Base-by-base conservation (phyloP, 2,113 vertebrate species). In the Atherinomorus stipes region DNA sequence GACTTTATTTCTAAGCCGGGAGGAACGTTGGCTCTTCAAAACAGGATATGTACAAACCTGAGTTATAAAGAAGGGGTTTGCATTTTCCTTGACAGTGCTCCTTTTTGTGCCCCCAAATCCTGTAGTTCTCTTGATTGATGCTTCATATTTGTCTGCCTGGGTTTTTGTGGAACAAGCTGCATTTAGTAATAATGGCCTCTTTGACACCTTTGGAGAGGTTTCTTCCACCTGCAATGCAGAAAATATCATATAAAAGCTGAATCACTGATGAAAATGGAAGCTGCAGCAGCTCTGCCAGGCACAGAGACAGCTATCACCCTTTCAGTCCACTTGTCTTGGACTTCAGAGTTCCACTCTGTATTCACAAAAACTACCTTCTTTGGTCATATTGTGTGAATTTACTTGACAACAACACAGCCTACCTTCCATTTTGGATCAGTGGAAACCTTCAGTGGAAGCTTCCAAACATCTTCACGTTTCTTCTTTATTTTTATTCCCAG, bases 11-110 rank as follows among this genome's bases (percentile, higher is more conserved):
- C 42, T 7, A 1, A 28, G 11, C 13, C 44, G 1, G 61, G 23
- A 13, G 34, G 12, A 38, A 28, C 13, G 8, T 47, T 26, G 3
- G 8, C 19, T 9, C 15, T 21, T 66, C 9, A 3, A 59, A 11
- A 11, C 1, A 63, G 25, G 65, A 34, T 22, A 59, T 4, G 21
- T 34, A 75, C 63, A 23, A 34, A 96, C 96, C 96, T 96, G 94
- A 1, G 95, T 97, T 65, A 95, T 78, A 88, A 97, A 98, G 85
- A 97, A 83, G 7, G 84, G 78, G 11, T 92, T 85, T 2, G 45
- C 22, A 21, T 78, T 51, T 18, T 92, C 56, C 42, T 18, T 87
- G 13, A 85, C 42, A 0, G 70, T 73, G 22, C 11, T 4, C 21
- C 12, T 25, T 0, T 9, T 57, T n/a, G 69, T 69, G 0, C n/a